phyloP scores from a whole-genome alignment of 2,888 invertebrate species.

The Hemaris fuciformis region DNA sequence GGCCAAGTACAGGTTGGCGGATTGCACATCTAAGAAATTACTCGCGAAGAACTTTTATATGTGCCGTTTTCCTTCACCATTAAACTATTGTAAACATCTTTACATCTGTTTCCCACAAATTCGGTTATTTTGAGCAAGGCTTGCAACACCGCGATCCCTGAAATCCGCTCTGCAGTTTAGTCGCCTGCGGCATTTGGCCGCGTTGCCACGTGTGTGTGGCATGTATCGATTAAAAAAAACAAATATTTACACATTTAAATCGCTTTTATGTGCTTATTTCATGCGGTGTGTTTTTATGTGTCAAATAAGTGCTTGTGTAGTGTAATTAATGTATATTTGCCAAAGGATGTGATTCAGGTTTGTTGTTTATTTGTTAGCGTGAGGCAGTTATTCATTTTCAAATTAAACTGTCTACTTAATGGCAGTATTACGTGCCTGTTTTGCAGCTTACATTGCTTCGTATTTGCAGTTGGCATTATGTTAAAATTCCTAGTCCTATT shows the following conservation, averaged over 20 bases:
- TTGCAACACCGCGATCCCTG: neutral
- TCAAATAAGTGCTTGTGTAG: neutral
- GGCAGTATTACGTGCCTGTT: neutral
- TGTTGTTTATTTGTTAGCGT: neutral
- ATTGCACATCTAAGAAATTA: too few relatives aligned
- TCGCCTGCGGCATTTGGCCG: slow-evolving; percentile 54
- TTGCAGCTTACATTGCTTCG: neutral
- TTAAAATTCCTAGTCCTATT: neutral
- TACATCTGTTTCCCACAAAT: neutral
- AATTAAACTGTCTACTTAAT: neutral
- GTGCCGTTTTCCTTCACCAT: too few relatives aligned
- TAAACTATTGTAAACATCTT: neutral
- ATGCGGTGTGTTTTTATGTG: neutral
- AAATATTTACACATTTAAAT: neutral
- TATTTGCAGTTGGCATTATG: neutral
- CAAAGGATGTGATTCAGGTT: neutral
- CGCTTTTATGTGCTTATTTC: neutral
- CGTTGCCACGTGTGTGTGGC: slow-evolving; percentile 26
- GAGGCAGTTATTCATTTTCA: neutral
- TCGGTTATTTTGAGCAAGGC: neutral
- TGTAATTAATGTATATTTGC: neutral
- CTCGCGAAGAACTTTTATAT: too few relatives aligned
- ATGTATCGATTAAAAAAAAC: neutral
- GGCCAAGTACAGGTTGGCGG: too few relatives aligned
- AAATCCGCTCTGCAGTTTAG: slow-evolving; percentile 25